These are phyloP conservation scores for Deroptyus accipitrinus DNA, from an alignment of 2,113 vertebrate species.

Conservation along the genomic window DNA sequence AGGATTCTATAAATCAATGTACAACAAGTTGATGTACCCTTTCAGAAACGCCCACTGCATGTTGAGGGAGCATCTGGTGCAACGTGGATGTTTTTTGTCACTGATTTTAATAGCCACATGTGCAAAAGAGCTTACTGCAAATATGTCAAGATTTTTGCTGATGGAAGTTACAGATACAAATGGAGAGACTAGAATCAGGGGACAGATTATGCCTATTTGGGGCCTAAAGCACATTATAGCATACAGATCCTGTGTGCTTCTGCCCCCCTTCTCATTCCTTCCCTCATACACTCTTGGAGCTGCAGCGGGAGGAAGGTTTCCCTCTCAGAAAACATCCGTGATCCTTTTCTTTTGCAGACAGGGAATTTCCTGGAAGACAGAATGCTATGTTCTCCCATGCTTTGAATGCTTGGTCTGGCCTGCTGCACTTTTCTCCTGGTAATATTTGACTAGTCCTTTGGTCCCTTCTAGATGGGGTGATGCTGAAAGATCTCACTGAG, in stretches of 20 bases:
- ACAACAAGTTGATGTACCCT: background rate
- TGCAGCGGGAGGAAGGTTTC: background rate
- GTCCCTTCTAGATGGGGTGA: too few species aligned
- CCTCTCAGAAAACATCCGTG: background rate
- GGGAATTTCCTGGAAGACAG: background rate
- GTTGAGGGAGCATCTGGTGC: background rate
- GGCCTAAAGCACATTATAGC: background rate
- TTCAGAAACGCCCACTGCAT: background rate
- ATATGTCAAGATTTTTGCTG: background rate
- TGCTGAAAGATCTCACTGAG: background rate
- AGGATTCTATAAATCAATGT: background rate
- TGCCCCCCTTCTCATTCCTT: background rate
- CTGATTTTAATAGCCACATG: slow-evolving; percentile 14
- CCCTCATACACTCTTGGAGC: background rate
- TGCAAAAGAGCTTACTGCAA: background rate
- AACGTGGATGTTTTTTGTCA: background rate
- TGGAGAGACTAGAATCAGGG: background rate
- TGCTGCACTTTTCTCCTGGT: background rate
- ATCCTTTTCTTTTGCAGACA: background rate
- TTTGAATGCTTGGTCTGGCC: background rate
- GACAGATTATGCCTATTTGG: background rate
- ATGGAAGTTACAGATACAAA: slow-evolving; percentile 33
- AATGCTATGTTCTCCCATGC: background rate
- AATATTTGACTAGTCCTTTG: background rate
- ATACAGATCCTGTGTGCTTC: background rate